phyloP scores from a whole-genome alignment of 2,797 vertebrate genomes.

The Scyliorhinus canicula region DNA sequence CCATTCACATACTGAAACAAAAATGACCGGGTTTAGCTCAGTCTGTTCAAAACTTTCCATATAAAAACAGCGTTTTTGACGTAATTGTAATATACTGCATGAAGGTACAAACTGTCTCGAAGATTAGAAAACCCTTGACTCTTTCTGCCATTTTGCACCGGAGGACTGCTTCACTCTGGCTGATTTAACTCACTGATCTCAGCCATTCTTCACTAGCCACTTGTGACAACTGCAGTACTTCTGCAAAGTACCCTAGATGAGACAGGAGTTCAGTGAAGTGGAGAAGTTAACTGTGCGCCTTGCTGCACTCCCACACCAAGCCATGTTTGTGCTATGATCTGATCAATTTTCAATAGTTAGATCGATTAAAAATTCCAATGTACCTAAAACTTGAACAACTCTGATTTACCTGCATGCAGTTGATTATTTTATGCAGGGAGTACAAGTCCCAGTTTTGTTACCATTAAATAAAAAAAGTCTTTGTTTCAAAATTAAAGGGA shows the following conservation, averaged over 20 bases:
- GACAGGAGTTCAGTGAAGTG: neutral
- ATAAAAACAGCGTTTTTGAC: neutral
- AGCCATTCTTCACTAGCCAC: neutral
- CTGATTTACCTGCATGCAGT: neutral
- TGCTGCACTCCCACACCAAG: neutral
- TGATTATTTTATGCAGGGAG: neutral
- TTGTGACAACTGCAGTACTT: neutral
- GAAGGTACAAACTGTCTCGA: neutral
- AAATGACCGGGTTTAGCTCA: neutral
- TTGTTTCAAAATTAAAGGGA: neutral
- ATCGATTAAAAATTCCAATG: neutral
- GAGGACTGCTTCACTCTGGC: neutral
- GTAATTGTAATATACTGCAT: conserved; percentile 2
- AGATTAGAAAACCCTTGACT: neutral
- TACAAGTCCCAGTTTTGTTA: neutral
- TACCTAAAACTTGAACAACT: neutral
- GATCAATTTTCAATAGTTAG: neutral
- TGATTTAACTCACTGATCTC: neutral
- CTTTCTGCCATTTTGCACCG: neutral
- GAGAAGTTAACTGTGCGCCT: neutral
- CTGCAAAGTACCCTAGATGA: neutral
- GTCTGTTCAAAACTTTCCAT: neutral
- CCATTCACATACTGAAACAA: neutral
- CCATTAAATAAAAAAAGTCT: neutral
- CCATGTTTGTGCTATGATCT: neutral